Percentiles rank a stretch among this genome's conserved stretches.
Conservation (phyloP, 2,888 invertebrate genomes). For the Linnaemya tessellans region DNA sequence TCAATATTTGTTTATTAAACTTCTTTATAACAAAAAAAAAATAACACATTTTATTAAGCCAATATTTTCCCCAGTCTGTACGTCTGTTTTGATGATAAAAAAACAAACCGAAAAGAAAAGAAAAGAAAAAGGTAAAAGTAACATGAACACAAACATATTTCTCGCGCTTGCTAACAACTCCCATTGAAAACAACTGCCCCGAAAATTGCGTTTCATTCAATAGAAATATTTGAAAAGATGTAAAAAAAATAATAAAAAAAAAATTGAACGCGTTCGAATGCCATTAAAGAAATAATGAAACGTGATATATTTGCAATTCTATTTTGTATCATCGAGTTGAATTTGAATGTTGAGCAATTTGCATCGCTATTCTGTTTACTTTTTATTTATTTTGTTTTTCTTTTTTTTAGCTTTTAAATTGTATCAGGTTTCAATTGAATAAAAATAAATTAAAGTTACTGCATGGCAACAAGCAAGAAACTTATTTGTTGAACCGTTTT, state of each 20-base stretch:
- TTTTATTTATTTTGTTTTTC: background rate
- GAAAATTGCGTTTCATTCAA: background rate
- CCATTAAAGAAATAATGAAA: slow-evolving; percentile 25
- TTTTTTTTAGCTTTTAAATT: background rate
- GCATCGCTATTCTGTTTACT: background rate
- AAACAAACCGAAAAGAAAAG: background rate
- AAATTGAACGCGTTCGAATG: slow-evolving; percentile 20
- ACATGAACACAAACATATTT: background rate
- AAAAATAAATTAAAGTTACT: background rate
- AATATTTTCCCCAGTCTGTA: background rate
- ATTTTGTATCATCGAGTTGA: slow-evolving; percentile 1
- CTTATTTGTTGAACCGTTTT: too few species aligned
- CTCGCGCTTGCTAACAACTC: background rate
- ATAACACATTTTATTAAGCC: background rate
- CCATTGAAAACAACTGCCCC: background rate
- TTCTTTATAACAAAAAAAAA: too few species aligned
- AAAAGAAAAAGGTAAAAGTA: background rate
- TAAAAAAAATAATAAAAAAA: background rate
- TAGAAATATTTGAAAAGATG: slow-evolving; percentile 9
- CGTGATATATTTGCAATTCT: slow-evolving; percentile 53
- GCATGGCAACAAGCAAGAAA: background rate
- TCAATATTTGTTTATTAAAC: too few species aligned
- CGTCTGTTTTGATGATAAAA: background rate
- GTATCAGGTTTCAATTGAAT: background rate
- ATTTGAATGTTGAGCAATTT: slow-evolving; percentile 38